Conservation (phyloP, 2,797 vertebrate species). For the Eutrigla gurnardus region DNA sequence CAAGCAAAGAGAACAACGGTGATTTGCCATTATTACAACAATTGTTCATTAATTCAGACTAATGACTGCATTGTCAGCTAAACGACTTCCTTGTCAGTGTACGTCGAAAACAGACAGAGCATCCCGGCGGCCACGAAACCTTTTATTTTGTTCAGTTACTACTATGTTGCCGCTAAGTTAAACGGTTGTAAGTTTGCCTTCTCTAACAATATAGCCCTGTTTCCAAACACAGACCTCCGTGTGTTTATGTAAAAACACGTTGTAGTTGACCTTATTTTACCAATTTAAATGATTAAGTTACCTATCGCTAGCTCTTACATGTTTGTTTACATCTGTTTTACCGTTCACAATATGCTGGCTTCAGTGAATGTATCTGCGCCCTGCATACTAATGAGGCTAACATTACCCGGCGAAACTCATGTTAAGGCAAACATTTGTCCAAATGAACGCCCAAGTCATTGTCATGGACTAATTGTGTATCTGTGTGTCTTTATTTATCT, state of each 20-base stretch:
- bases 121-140: neutral
- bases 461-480: neutral
- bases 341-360: neutral
- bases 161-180: slow-evolving; percentile 38
- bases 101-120: neutral
- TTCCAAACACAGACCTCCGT: slow-evolving; percentile 23
- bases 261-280: neutral
- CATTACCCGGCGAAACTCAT: slow-evolving; percentile 48
- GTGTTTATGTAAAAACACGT: neutral
- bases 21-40: slow-evolving; percentile 71
- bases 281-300: too few species aligned
- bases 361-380: slow-evolving; percentile 1
- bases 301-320: neutral
- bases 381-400: slow-evolving; percentile 6
- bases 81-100: neutral
- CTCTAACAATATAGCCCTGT: neutral
- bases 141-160: slow-evolving; percentile 1
- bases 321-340: slow-evolving; percentile 55
- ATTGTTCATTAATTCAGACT: slow-evolving; percentile 34
- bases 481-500: neutral
- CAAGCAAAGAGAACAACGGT: slow-evolving; percentile 81
- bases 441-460: slow-evolving; percentile 3
- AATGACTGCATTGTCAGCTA: neutral
- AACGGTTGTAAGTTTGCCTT: slow-evolving; percentile 63
- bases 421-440: slow-evolving; percentile 42